Conservation (phyloP, 2,797 vertebrate species). For the Sylvia borin region DNA sequence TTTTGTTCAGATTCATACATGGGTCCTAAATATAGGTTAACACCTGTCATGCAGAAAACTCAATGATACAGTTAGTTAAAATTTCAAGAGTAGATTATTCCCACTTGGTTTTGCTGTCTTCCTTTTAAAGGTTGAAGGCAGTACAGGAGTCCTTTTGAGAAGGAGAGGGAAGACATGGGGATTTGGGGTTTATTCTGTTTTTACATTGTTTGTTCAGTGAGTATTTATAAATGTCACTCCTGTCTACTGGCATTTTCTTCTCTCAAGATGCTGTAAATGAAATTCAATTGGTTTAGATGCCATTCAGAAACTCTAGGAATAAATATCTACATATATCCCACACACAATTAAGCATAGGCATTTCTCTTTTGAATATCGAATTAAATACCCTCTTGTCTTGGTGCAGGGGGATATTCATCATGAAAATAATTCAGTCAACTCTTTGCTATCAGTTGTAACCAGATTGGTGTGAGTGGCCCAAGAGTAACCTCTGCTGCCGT, state of each 20-base stretch:
- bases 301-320: constrained; percentile 1
- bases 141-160: neutral
- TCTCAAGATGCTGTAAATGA: constrained; percentile 23
- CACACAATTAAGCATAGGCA: constrained; percentile 1
- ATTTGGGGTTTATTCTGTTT: neutral
- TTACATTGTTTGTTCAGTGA: neutral
- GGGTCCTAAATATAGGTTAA: neutral
- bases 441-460: neutral
- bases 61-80: neutral
- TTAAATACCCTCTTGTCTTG: constrained; percentile 21
- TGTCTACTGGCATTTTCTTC: constrained; percentile 37
- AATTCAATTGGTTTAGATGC: constrained; percentile 49
- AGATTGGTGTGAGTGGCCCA: neutral
- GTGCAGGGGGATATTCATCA: neutral
- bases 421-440: neutral
- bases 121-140: neutral
- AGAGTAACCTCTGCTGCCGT: neutral
- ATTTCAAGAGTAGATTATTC: neutral
- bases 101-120: neutral
- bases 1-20: neutral
- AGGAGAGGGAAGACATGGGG: neutral
- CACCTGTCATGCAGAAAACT: neutral
- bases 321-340: neutral
- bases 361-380: constrained; percentile 23
- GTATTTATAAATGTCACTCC: constrained; percentile 51